Evolutionary conservation across 2,797 vertebrate genomes (phyloP).

Genomic region (Sebastes vulpes): DNA sequence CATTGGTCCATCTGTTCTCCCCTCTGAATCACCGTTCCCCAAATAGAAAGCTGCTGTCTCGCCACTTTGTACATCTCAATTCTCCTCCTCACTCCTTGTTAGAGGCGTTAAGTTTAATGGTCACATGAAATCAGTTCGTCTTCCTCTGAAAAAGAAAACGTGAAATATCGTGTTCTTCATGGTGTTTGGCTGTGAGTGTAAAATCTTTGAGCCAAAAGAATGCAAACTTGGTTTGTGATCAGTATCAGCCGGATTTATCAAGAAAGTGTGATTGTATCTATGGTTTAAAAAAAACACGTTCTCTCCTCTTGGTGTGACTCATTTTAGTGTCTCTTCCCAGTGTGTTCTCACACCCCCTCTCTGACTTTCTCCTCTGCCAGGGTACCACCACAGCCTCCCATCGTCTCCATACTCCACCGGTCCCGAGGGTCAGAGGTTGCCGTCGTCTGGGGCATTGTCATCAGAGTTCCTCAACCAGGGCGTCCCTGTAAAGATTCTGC

Average conservation of each 20-base stretch:
- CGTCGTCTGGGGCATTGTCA: constrained; percentile 82
- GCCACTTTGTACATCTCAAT: constrained; percentile 43
- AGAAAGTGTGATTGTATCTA: background rate
- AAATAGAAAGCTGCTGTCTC: constrained; percentile 75
- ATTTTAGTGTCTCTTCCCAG: background rate
- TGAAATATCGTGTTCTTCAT: background rate
- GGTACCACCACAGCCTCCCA: constrained; percentile 90
- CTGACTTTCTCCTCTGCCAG: constrained; percentile 64
- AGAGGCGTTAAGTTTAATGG: constrained; percentile 39
- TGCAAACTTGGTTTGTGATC: background rate
- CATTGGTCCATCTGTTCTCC: constrained; percentile 78
- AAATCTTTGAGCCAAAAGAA: background rate
- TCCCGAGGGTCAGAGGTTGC: constrained; percentile 80
- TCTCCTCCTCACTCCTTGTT: constrained; percentile 17
- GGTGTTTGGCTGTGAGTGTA: background rate
- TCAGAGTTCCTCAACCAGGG: constrained; percentile 88
- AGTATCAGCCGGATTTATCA: background rate
- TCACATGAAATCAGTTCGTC: constrained; percentile 23
- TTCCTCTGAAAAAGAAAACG: background rate
- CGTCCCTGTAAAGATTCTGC: constrained; percentile 82
- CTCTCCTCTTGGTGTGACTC: background rate
- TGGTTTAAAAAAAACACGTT: background rate
- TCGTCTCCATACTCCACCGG: constrained; percentile 84
- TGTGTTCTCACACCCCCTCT: background rate
- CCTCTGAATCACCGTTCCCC: constrained; percentile 71